Evolutionary conservation across 1,140 invertebrate species (phyloP).

Genomic region (Anastrepha obliqua): DNA sequence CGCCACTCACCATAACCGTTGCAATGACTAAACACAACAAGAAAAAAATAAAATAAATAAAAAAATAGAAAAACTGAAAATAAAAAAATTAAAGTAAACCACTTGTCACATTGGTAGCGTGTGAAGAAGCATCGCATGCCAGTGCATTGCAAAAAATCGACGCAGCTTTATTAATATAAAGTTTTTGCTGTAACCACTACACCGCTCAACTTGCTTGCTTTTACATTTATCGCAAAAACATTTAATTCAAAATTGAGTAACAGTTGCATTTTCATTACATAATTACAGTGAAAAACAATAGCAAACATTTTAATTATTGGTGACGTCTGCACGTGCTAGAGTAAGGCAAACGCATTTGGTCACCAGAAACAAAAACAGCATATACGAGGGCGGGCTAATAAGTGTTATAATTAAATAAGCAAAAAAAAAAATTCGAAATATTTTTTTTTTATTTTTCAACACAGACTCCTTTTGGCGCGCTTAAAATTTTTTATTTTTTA

Average conservation of each 20-base stretch:
- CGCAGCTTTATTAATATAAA: neutral
- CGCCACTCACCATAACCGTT: neutral
- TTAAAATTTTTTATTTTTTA: no score
- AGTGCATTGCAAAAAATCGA: neutral
- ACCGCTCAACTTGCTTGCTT: neutral
- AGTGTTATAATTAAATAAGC: no score
- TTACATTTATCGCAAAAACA: neutral
- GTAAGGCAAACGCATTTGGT: no score
- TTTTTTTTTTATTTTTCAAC: no score
- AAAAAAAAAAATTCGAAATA: no score
- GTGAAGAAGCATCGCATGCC: neutral
- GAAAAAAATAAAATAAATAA: neutral
- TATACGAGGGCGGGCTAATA: no score
- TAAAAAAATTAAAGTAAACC: neutral
- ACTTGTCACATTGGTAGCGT: neutral
- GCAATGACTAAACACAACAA: neutral
- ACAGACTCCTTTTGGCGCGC: no score
- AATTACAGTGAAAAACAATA: neutral
- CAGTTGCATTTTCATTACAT: neutral
- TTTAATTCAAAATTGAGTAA: slow-evolving; percentile 12
- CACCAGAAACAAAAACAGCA: no score
- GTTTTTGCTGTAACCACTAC: neutral
- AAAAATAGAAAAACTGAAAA: no score
- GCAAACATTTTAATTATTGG: no score
- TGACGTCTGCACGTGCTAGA: no score